Evolutionary conservation across 2,797 vertebrate species (phyloP).

Genomic region (Mionectes olivaceus): DNA sequence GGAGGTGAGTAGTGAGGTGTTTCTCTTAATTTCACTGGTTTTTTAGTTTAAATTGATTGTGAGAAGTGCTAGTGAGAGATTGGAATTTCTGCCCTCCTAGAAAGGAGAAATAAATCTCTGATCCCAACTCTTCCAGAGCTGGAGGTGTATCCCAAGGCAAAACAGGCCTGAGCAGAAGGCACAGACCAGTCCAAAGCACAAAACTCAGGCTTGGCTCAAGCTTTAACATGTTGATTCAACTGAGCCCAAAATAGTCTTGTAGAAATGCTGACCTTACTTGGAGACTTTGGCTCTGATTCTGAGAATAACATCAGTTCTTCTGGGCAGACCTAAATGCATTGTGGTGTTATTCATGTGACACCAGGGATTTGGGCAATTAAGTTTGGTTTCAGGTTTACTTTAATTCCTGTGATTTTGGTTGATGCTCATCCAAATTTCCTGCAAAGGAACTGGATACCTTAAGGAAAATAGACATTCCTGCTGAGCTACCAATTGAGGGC

Average conservation of each 20-base stretch:
- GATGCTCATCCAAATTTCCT: not conserved
- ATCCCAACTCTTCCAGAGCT: not conserved
- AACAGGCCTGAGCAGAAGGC: not conserved
- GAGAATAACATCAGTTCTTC: not conserved
- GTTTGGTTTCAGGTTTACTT: not conserved
- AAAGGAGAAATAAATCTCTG: not conserved
- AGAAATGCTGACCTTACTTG: not conserved
- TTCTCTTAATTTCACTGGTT: not conserved
- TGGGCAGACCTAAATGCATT: not conserved
- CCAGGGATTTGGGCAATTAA: not conserved
- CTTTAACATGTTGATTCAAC: fast-evolving
- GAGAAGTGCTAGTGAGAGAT: not conserved
- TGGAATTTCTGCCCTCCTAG: not conserved
- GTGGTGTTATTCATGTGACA: not conserved
- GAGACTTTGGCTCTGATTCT: not conserved
- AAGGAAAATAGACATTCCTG: not conserved
- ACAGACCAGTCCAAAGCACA: not conserved
- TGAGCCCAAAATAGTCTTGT: not conserved
- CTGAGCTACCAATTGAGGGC: not conserved
- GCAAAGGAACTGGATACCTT: not conserved
- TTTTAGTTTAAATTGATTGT: not conserved
- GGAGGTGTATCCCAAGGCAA: not conserved
- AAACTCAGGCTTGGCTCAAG: not conserved
- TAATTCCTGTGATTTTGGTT: not conserved
- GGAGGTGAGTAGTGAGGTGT: not conserved